Evolutionary conservation across 2,797 vertebrate genomes (phyloP).

Genomic region (Platalea minor): DNA sequence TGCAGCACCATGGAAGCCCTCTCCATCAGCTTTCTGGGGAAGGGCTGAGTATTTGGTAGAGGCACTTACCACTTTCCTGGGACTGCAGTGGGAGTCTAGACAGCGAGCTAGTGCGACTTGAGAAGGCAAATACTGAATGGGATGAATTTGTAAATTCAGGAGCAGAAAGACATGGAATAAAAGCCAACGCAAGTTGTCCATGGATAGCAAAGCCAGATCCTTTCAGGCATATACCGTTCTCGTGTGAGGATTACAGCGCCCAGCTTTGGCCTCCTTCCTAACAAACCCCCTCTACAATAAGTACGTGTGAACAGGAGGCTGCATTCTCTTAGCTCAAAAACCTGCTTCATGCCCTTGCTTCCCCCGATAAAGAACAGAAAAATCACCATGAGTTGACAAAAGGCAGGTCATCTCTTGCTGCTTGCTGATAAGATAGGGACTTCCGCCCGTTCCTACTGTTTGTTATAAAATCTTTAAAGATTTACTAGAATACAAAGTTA

Average conservation of each 20-base stretch:
- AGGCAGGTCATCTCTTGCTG: background rate
- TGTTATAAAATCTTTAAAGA: background rate
- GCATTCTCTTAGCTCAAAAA: background rate
- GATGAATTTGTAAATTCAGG: background rate
- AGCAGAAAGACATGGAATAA: background rate
- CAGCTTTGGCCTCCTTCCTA: background rate
- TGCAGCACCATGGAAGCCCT: background rate
- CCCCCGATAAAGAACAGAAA: background rate
- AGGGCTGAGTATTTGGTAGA: background rate
- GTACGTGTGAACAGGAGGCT: background rate
- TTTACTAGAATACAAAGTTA: background rate
- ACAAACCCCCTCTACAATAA: background rate
- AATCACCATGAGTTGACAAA: background rate
- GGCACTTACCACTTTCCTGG: background rate
- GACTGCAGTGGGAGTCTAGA: background rate
- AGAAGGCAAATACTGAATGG: background rate
- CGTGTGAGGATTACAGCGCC: background rate
- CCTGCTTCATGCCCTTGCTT: background rate
- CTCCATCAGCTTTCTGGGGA: background rate
- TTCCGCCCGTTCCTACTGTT: background rate
- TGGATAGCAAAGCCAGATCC: background rate
- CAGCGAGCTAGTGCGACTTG: background rate
- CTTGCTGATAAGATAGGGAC: background rate
- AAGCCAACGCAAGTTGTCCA: background rate
- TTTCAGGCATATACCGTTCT: fast-evolving